Evolutionary conservation across 1,140 invertebrate genomes (phyloP), one percentile per base, ranked within the genome.

Genomic region (Drosophila nebulosa): DNA sequence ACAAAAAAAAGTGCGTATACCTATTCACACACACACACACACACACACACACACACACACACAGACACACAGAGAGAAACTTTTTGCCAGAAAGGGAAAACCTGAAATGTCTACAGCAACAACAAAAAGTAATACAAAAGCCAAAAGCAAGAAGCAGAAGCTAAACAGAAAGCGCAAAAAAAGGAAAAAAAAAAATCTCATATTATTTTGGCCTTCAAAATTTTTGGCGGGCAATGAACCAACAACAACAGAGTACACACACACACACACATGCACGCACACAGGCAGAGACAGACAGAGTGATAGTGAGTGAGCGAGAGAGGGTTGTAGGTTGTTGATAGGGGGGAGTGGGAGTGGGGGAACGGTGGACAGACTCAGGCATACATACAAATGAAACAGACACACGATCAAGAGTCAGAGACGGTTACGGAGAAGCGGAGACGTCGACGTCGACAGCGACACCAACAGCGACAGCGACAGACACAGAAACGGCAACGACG

Each of bases 161-260:
- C 73, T 75, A 73, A 76, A 79, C 58, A 84, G 36, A 65, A 68
- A 70, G 65, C 64, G 46, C 53, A 78, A 56, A 63, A 74, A 62
- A 63, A 69, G 70, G 51, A 22, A 64, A 50, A 74, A 83, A 68
- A 73, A 84, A 90, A 88, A 88, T 80, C 79, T 78, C 83, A 90
- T 89, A 84, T 90, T 84, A 77, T 88, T 90, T 90, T 90, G 88
- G 88, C 88, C 88, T 90, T 90, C 88, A 90, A 90, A 85, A 90
- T 69, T 90, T 90, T 90, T 88, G 88, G 88, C 88, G 88, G 88
- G 74, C 88, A 90, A 90, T 90, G 88, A 90, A 90, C 88, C 88
- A 90, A 90, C 88, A 90, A 90, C 88, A 90, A 90, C 79, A 66
- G 76, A 79, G 61, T 46, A 50, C 60, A 74, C 74, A 66, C 69